Base-by-base conservation (phyloP, 2,888 invertebrate genomes). In the Epinotia bilunana region DNA sequence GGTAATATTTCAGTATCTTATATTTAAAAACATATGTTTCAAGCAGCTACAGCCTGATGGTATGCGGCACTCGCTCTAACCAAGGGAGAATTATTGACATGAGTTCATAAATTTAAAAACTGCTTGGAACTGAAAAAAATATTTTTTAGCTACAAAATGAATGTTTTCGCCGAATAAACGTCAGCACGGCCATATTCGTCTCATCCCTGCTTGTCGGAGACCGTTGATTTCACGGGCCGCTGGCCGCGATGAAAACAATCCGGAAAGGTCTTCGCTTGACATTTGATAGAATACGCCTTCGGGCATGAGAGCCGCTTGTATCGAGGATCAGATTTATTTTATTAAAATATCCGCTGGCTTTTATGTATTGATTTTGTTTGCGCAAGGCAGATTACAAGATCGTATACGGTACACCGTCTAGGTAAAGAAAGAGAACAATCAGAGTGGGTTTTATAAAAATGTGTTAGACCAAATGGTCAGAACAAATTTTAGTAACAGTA, bases 281-380 rank as follows among this genome's bases (percentile, higher is more conserved):
- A 91, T 91, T 91, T 91, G 91, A 91, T 91, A 88, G 90, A 90
- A 91, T 87, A 88, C 84, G 85, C 86, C 82, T 85, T 83, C 86
- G 86, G 89, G 87, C 91, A 89, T 91, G 90, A 89, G 90, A 82
- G 82, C 84, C 77, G 65, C 71, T 69, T 72, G 76, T 76, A 71
- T 76, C 39, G 62, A 67, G 64, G 64, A 74, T 64, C 53, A 60
- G 70, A 71, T 74, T 74, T 74, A 74, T 74, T 74, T 74, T 74
- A 74, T 74, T 74, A 74, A 74, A 74, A 74, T 74, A 74, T 70
- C 74, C 64, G 55, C 55, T 73, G n/a, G 53, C 65, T 64, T 71
- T 70, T 71, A 74, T 71, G 53, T 74, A 74, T 74, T 71, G 74
- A 65, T 65, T 73, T 73, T 69, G 46, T 63, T 65, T 49, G 53